These are phyloP conservation scores for Drosophila borborema DNA, from an alignment of 2,888 invertebrate species.

Conservation along the genomic window DNA sequence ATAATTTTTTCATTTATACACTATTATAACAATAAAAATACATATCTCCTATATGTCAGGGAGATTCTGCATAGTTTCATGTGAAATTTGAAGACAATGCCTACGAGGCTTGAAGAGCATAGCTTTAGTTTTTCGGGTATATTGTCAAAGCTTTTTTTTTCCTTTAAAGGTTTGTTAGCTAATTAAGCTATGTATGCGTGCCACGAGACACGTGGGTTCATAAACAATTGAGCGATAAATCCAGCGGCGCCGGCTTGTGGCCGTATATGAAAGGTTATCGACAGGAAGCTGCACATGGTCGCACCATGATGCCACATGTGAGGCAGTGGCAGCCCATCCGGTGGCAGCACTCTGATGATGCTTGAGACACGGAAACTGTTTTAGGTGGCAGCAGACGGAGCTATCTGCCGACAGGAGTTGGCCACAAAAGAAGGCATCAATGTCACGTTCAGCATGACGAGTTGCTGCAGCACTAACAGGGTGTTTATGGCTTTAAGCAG, in stretches of 20 bases:
- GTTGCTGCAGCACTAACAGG: constrained; percentile 69
- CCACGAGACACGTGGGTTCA: not conserved
- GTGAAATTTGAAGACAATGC: not conserved
- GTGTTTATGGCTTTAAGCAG: constrained; percentile 74
- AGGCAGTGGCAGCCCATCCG: constrained; percentile 51
- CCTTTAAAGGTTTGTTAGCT: constrained; percentile 21
- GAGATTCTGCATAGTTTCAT: not conserved
- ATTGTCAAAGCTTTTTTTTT: not conserved
- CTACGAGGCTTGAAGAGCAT: too few species aligned
- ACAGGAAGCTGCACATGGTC: constrained; percentile 73
- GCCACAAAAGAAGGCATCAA: constrained; percentile 78
- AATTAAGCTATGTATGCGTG: constrained; percentile 42
- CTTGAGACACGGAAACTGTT: constrained; percentile 77
- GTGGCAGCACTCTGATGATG: constrained; percentile 22
- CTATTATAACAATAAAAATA: too few species aligned
- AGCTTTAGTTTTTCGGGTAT: not conserved
- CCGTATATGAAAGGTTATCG: constrained; percentile 62
- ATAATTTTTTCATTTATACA: too few species aligned
- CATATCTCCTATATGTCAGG: too few species aligned
- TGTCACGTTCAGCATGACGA: constrained; percentile 78
- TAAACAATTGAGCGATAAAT: constrained; percentile 65
- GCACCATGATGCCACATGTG: constrained; percentile 23
- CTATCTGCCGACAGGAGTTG: constrained; percentile 25
- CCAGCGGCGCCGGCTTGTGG: constrained; percentile 52
- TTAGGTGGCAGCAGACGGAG: constrained; percentile 23